These are phyloP conservation scores for Umimayanthus chanpuru DNA, from an alignment of 92 coral and sea anemone species.

Conservation along the genomic window DNA sequence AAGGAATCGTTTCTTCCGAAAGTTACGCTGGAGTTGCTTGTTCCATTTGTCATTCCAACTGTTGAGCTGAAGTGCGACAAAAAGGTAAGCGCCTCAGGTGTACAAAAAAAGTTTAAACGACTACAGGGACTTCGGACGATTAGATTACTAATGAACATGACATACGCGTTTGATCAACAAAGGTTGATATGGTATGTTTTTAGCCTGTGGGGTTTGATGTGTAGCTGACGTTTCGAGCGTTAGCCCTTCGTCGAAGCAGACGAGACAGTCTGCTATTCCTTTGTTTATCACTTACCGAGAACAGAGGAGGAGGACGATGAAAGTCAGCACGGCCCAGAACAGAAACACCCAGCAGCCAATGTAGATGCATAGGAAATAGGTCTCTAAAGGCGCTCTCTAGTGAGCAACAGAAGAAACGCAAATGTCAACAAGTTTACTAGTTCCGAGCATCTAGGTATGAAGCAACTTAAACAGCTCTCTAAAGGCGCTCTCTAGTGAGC, in stretches of 20 bases:
- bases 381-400: constrained; percentile 4
- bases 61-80: too few relatives aligned
- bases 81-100: too few relatives aligned
- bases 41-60: too few relatives aligned
- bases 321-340: constrained; percentile 31
- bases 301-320: constrained; percentile 19
- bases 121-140: neutral
- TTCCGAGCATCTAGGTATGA: neutral
- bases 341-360: constrained; percentile 40
- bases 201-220: too few relatives aligned
- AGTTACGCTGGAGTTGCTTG: too few relatives aligned
- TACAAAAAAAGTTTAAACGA: too few relatives aligned
- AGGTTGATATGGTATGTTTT: too few relatives aligned
- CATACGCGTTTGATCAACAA: neutral
- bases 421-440: neutral
- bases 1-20: neutral
- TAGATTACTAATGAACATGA: neutral
- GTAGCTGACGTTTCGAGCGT: too few relatives aligned
- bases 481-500: too few relatives aligned
- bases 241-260: too few relatives aligned
- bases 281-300: constrained; percentile 20
- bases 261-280: neutral
- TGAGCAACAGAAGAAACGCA: neutral
- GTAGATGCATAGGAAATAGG: constrained; percentile 29
- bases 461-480: too few relatives aligned